Base-by-base conservation (phyloP, 2,113 vertebrate species). In the Callocephalon fimbriatum region DNA sequence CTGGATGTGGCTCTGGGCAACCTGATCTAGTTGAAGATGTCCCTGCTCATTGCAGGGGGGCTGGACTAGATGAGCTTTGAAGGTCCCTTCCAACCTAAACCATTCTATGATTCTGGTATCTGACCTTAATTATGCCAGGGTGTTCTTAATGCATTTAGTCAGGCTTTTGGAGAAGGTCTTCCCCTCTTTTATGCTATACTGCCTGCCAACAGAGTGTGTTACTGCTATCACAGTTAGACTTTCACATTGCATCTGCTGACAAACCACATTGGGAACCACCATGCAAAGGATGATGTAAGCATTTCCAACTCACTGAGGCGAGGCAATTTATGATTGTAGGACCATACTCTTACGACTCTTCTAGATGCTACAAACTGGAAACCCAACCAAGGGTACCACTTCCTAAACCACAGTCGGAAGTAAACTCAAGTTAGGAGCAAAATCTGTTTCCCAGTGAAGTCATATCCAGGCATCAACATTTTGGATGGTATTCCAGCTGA, bases 301-400 rank as follows among this genome's bases (percentile, higher is more conserved):
- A 53, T 82, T 61, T 45, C 15, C 26, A 73, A 20, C 42, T 45
- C n/a, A 25, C 8, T 15, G n/a, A 61, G 35, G 44, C 44, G 26
- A 78, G 53, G 25, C 6, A 48, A 23, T 19, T 70, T 53, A 23
- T 11, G 19, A 20, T 9, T n/a, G 2, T 63, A 76, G 14, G 44
- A 35, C 2, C 3, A 1, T 32, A 42, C 15, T 37, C 13, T 4
- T 42, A 11, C 0, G 1, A 27, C 56, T 81, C 45, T 86, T 81
- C 42, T 21, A 48, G 31, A 37, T 58, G 13, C 3, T 47, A 2
- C 22, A 42, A 77, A 66, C 58, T 37, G 19, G 38, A 77, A 87
- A 82, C 12, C 6, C 22, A 62, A 5, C 1, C 5, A 48, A 50
- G 8, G 12, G 8, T 13, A 26, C 4, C 13, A 8, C 18, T 66